Evolutionary conservation across 2,113 vertebrate genomes (phyloP), one percentile per base, ranked within the genome.

Genomic region (Gobio gobio): DNA sequence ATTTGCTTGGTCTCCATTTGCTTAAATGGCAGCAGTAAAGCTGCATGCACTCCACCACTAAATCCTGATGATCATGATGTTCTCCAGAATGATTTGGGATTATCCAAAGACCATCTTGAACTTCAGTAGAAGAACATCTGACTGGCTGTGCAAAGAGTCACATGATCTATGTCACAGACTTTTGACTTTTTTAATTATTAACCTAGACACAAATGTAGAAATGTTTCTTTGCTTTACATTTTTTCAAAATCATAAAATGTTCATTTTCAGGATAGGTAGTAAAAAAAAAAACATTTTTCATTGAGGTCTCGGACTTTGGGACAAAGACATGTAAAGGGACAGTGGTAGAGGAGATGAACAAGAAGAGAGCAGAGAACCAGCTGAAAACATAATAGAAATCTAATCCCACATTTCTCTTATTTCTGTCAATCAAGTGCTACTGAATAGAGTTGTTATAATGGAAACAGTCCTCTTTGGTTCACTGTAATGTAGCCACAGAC

Each of bases 361-460:
- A 36, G 40, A 72, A 45, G 40, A 73, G 9, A 43, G 36, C 66
- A 40, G 18, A 59, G 18, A 61, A 61, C 45, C 58, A 79, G 58
- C n/a, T 79, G 10, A 40, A 63, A 79, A 40, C 18, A 61, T 61
- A 10, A 26, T 49, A 18, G 8, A 29, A 26, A 47, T 10, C 14
- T 26, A 9, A 8, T 10, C 20, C 7, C 51, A 33, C 9, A 22
- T 78, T 36, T 79, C 56, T 61, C 56, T 40, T 78, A 22, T 59
- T 18, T 79, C 22, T 79, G 36, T 18, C 58, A 79, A 56, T 63
- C 36, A 45, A 79, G 58, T 63, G 77, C 36, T 9, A 47, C 77
- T 63, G 40, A 18, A 79, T 47, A 63, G 70, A 47, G 70, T 16
- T 74, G 40, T 63, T 79, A 45, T 29, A 79, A 63, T 63, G 56